Conservation (phyloP, 2,888 invertebrate species). For the Synanthedon vespiformis region DNA sequence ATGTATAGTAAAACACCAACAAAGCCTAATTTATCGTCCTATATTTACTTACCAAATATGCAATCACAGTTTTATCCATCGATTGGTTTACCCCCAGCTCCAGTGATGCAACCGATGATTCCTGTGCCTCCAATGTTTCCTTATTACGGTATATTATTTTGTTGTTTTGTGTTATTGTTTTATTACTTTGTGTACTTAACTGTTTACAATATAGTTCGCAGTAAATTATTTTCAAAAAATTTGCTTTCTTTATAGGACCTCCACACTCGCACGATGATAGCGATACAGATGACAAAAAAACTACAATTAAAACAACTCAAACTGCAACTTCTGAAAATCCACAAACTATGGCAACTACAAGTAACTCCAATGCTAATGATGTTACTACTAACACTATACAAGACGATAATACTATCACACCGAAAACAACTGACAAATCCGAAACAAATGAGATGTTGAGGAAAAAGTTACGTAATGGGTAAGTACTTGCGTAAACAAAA, state of each 20-base stretch:
- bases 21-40: constrained; percentile 47
- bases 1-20: constrained; percentile 41
- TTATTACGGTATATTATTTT: not conserved
- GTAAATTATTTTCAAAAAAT: constrained; percentile 11
- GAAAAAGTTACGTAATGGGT: no score
- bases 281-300: constrained; percentile 4
- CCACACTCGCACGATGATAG: constrained; percentile 10
- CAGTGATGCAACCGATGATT: constrained; percentile 50
- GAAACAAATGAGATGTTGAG: no score
- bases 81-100: constrained; percentile 45
- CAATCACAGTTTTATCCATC: constrained; percentile 54
- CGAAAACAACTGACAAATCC: no score
- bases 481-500: no score
- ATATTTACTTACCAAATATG: constrained; percentile 52
- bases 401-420: no score
- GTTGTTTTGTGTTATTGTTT: no score
- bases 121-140: constrained; percentile 41
- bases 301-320: no score
- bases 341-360: no score
- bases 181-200: not conserved
- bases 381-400: no score
- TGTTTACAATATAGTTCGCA: constrained; percentile 1
- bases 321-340: no score
- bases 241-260: constrained; percentile 10
- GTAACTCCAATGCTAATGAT: no score